Evolutionary conservation across 2,113 vertebrate genomes (phyloP).

Genomic region (Rhinolophus sinicus): DNA sequence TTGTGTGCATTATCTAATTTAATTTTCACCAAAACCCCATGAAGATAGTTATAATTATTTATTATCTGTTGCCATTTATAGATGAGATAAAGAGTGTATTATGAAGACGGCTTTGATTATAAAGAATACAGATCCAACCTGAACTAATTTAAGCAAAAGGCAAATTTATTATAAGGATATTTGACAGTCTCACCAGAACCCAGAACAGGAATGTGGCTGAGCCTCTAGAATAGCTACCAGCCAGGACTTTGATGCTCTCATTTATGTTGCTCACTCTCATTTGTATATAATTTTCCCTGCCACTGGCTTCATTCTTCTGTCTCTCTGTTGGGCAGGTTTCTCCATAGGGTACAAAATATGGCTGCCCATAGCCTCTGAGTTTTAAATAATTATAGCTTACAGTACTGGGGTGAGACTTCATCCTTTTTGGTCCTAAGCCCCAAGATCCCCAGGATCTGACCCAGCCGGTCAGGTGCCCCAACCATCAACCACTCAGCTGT

Average conservation of each 20-base stretch:
- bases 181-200: background rate
- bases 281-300: background rate
- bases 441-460: background rate
- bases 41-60: background rate
- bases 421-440: background rate
- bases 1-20: background rate
- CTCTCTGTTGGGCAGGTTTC: background rate
- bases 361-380: background rate
- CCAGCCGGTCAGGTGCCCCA: background rate
- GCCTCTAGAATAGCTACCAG: background rate
- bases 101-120: background rate
- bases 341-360: background rate
- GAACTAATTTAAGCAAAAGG: conserved; percentile 17
- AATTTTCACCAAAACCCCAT: background rate
- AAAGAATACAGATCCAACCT: background rate
- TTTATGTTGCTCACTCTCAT: background rate
- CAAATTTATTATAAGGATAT: background rate
- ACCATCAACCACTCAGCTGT: background rate
- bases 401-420: background rate
- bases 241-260: fast-evolving
- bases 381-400: background rate
- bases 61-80: background rate
- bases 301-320: background rate
- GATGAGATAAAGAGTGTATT: background rate
- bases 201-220: background rate